These are phyloP conservation scores for Phaonia tiefii DNA, from an alignment of 2,888 invertebrate species.

Conservation along the genomic window DNA sequence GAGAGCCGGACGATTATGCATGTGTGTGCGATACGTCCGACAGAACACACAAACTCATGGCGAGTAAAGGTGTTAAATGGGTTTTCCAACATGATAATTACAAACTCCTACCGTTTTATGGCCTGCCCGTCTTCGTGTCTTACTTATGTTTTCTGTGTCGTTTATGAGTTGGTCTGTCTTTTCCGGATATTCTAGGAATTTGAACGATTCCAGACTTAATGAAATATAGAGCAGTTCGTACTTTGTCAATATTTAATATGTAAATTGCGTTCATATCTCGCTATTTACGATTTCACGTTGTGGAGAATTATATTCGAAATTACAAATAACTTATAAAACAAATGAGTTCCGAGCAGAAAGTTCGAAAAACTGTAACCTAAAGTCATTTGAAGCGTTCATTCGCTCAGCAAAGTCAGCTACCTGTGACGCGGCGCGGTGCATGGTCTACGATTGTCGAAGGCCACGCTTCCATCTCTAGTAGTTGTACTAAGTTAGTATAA, in stretches of 20 bases:
- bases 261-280: constrained; percentile 42
- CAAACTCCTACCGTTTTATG: constrained; percentile 37
- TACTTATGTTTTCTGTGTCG: neutral
- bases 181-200: constrained; percentile 40
- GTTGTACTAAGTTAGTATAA: constrained; percentile 51
- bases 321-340: neutral
- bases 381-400: constrained; percentile 24
- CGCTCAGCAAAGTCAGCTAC: constrained; percentile 25
- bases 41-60: constrained; percentile 14
- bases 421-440: neutral
- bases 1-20: neutral
- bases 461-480: constrained; percentile 45
- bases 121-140: constrained; percentile 17
- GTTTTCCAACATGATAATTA: constrained; percentile 72
- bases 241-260: constrained; percentile 25
- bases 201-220: neutral
- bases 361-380: constrained; percentile 40
- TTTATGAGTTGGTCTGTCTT: no score
- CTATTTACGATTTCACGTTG: constrained; percentile 12
- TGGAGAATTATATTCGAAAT: constrained; percentile 28
- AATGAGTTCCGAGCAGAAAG: constrained; percentile 19
- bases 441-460: constrained; percentile 7
- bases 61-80: constrained; percentile 74
- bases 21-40: constrained; percentile 46
- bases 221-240: constrained; percentile 26